Evolutionary conservation across 2,888 invertebrate genomes (phyloP).

Genomic region (Scaptomyza reducta): DNA sequence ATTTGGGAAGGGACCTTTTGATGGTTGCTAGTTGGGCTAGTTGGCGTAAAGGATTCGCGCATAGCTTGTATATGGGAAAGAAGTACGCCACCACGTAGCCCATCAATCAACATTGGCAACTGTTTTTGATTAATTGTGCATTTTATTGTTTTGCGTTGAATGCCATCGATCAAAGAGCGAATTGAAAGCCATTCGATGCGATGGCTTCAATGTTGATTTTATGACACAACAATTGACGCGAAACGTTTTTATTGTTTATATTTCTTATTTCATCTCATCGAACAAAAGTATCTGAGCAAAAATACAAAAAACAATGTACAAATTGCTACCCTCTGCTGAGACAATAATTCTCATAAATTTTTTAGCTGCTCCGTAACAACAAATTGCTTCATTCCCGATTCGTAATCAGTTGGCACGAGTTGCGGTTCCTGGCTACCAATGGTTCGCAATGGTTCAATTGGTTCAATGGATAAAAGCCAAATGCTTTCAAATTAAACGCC

Average conservation of each 20-base stretch:
- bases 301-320: constrained; percentile 10
- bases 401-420: constrained; percentile 18
- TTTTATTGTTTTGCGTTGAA: constrained; percentile 73
- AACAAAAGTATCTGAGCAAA: constrained; percentile 11
- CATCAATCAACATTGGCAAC: constrained; percentile 72
- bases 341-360: constrained; percentile 42
- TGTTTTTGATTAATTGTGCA: constrained; percentile 75
- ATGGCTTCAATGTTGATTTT: constrained; percentile 66
- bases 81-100: constrained; percentile 41
- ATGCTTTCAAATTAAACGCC: constrained; percentile 31
- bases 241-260: constrained; percentile 68
- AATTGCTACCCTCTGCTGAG: constrained; percentile 38
- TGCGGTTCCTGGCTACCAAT: background rate
- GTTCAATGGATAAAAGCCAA: constrained; percentile 22
- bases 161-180: constrained; percentile 66
- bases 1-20: background rate
- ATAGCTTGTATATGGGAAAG: constrained; percentile 26
- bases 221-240: constrained; percentile 78
- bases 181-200: constrained; percentile 5
- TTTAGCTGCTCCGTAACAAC: constrained; percentile 36
- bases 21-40: background rate
- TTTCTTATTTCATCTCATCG: background rate
- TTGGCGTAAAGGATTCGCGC: constrained; percentile 31
- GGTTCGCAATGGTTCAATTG: background rate
- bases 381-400: background rate